Evolutionary conservation across 2,888 invertebrate genomes (phyloP).

Genomic region (Oscheius onirici): DNA sequence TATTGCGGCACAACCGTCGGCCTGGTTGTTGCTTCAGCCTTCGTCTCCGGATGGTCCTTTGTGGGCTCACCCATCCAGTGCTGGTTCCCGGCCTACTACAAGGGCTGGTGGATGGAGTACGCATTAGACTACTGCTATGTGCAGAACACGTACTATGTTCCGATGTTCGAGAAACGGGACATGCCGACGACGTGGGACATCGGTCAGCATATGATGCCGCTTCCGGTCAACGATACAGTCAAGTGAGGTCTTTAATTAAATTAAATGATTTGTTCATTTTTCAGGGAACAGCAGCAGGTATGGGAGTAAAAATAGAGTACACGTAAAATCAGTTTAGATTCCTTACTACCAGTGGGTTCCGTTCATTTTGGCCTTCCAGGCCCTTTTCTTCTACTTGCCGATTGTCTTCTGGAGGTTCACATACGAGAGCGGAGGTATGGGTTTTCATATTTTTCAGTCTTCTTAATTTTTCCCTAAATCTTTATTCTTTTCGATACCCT

Average conservation of each 20-base stretch:
- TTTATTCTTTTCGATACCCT: no score
- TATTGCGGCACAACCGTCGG: conserved; percentile 74
- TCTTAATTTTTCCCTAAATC: no score
- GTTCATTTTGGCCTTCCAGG: conserved; percentile 70
- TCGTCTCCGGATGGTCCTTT: conserved; percentile 74
- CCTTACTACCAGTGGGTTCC: conserved; percentile 71
- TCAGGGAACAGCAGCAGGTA: conserved; percentile 17
- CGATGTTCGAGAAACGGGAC: conserved; percentile 67
- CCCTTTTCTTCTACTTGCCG: conserved; percentile 70
- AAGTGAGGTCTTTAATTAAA: conserved; percentile 26
- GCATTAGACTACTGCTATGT: conserved; percentile 75
- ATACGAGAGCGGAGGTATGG: conserved; percentile 59
- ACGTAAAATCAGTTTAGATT: background rate
- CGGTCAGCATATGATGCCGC: conserved; percentile 70
- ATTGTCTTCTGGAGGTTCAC: conserved; percentile 66
- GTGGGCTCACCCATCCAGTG: conserved; percentile 75
- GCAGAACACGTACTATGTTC: conserved; percentile 75
- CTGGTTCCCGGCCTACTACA: conserved; percentile 76
- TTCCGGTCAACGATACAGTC: conserved; percentile 71
- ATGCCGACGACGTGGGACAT: conserved; percentile 62
- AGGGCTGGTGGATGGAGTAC: conserved; percentile 72
- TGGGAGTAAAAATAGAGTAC: background rate
- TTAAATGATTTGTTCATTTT: background rate
- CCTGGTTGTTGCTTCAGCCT: conserved; percentile 74
- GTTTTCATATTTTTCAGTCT: no score